Evolutionary conservation across 2,888 invertebrate genomes (phyloP), one percentile per base, ranked within the genome.

Genomic region (Lymantria dispar): DNA sequence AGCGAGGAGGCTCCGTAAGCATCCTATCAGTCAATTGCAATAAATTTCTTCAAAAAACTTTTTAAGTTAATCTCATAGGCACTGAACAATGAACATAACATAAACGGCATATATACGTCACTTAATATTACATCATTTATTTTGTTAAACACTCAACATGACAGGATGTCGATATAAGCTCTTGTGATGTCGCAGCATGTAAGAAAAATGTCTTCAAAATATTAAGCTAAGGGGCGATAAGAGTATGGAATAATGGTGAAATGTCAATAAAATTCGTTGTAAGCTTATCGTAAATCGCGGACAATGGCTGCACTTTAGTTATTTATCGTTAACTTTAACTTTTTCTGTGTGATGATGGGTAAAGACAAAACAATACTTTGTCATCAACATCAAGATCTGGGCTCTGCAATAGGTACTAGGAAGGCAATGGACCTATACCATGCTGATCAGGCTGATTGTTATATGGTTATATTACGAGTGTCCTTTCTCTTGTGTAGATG

Each of bases 81-180:
- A 41, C 40, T 15, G 13, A 50, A 40, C 15, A 41, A 37, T 15
- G 13, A 50, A 40, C 47, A 48, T 45, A 52, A 22, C 41, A n/a
- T 39, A 12, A 39, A 48, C 39, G 38, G 13, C 47, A 43, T 47
- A 48, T 22, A 44, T 29, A 53, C 56, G 56, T 56, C 62, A 55
- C 43, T 22, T 38, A 41, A 40, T 58, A 53, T 57, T 51, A 56
- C 53, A 48, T 61, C 59, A 66, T 63, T 66, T 74, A 71, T 70
- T 74, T 68, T 70, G 68, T 64, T 70, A 70, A 72, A 68, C 66
- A 65, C 57, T 60, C 53, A 50, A 62, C 52, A 59, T 66, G 76
- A 74, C 72, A 68, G 70, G 52, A 68, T 68, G 74, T 72, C 76
- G 70, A 76, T 74, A 73, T 61, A 60, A 44, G 50, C 56, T 58